phyloP scores from a whole-genome alignment of 2,113 vertebrate genomes.

The Lycaon pictus region DNA sequence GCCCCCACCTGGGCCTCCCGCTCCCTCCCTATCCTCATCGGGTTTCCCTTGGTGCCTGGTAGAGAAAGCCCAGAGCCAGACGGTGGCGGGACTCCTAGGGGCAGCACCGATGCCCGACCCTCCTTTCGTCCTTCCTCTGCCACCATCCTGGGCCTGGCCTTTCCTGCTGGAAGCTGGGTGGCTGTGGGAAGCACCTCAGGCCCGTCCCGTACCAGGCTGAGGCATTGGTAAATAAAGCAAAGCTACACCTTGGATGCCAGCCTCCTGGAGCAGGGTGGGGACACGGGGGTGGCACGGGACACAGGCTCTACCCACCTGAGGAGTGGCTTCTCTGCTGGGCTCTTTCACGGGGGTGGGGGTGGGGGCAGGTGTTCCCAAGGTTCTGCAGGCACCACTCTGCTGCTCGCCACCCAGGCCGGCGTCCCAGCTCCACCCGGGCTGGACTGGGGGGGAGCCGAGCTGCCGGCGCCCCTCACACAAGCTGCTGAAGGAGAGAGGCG shows the following conservation, averaged over 20 bases:
- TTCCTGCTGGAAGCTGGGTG: background rate
- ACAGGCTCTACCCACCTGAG: constrained; percentile 37
- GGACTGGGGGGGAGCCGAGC: background rate
- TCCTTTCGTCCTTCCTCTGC: background rate
- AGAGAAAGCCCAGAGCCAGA: background rate
- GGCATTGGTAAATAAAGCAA: background rate
- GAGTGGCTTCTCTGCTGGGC: background rate
- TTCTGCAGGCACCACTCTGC: background rate
- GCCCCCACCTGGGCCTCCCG: too few species aligned
- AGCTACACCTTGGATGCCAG: background rate
- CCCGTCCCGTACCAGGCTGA: background rate
- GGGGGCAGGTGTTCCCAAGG: background rate
- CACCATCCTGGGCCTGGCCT: background rate
- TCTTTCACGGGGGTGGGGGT: background rate
- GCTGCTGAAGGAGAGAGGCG: background rate
- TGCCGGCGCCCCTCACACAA: background rate
- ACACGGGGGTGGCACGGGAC: background rate
- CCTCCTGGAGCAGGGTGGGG: background rate
- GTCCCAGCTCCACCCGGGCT: background rate
- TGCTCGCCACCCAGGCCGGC: too few species aligned
- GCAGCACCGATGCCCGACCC: background rate
- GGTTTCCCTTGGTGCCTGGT: background rate
- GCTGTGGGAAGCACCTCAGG: background rate
- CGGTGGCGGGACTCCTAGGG: rapidly evolving
- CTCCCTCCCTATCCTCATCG: background rate